Evolutionary conservation across 2,888 invertebrate genomes (phyloP).

Genomic region (Tortrix viridana): DNA sequence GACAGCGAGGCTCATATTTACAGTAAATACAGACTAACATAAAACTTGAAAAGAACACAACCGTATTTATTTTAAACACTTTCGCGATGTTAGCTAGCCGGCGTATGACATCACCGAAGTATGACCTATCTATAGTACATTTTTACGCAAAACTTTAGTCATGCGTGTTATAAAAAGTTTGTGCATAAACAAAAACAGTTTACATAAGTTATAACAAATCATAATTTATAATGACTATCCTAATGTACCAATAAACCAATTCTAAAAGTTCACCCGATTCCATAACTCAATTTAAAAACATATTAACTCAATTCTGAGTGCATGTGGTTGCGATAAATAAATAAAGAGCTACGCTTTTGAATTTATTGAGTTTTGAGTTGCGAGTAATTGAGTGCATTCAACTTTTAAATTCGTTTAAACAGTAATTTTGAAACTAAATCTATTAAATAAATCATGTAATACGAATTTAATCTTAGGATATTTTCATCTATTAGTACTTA

Average conservation of each 20-base stretch:
- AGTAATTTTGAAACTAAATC: neutral
- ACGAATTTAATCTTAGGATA: neutral
- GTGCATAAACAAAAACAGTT: no score
- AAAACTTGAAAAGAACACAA: no score
- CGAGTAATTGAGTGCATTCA: conserved; percentile 4
- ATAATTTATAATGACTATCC: no score
- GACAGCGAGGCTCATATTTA: no score
- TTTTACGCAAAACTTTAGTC: no score
- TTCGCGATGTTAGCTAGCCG: no score
- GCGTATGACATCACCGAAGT: no score
- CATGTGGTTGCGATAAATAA: conserved; percentile 7
- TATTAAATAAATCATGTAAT: neutral
- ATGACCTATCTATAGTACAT: no score
- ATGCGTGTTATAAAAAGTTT: no score
- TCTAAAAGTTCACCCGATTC: neutral
- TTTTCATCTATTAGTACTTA: neutral
- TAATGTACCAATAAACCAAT: neutral
- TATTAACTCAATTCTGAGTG: conserved; percentile 3
- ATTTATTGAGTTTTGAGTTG: neutral
- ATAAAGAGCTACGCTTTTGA: neutral
- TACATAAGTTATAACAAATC: no score
- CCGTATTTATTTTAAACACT: no score
- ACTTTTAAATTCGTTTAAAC: conserved; percentile 11
- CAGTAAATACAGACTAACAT: no score
- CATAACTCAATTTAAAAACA: conserved; percentile 10